phyloP scores from a whole-genome alignment of 1,140 invertebrate genomes.

The Cotesia glomerata region DNA sequence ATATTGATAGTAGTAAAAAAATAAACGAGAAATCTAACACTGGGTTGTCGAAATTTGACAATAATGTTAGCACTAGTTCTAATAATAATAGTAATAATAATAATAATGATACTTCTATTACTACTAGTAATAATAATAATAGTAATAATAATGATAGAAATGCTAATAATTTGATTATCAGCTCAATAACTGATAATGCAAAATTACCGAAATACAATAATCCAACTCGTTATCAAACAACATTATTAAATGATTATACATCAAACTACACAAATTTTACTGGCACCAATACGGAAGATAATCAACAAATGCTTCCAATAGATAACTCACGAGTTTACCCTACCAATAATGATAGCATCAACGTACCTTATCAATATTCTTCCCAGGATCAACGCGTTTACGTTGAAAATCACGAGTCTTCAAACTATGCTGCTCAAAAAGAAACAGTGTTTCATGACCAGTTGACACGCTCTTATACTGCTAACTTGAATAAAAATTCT shows the following conservation, averaged over 20 bases:
- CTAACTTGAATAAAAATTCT: too few relatives aligned
- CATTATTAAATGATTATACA: conserved; percentile 41
- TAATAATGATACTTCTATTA: not conserved
- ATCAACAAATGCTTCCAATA: conserved; percentile 8
- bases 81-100: not conserved
- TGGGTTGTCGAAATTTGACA: not conserved
- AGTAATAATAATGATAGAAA: conserved; percentile 1
- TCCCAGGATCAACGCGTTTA: not conserved
- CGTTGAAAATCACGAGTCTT: too few relatives aligned
- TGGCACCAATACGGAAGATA: conserved; percentile 4
- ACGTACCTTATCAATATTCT: too few relatives aligned
- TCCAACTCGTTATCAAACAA: conserved; percentile 34
- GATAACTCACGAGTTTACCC: not conserved
- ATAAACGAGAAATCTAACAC: not conserved
- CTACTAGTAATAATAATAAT: not conserved
- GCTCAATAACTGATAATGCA: not conserved
- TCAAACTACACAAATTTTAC: conserved; percentile 40
- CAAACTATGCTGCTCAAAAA: too few relatives aligned
- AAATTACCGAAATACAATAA: conserved; percentile 23
- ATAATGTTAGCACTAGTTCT: not conserved
- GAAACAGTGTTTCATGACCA: too few relatives aligned
- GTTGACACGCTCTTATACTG: too few relatives aligned
- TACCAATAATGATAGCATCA: not conserved
- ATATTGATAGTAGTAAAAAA: not conserved
- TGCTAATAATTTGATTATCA: not conserved